Conservation (phyloP, 2,797 vertebrate species). For the Clamator glandarius region DNA sequence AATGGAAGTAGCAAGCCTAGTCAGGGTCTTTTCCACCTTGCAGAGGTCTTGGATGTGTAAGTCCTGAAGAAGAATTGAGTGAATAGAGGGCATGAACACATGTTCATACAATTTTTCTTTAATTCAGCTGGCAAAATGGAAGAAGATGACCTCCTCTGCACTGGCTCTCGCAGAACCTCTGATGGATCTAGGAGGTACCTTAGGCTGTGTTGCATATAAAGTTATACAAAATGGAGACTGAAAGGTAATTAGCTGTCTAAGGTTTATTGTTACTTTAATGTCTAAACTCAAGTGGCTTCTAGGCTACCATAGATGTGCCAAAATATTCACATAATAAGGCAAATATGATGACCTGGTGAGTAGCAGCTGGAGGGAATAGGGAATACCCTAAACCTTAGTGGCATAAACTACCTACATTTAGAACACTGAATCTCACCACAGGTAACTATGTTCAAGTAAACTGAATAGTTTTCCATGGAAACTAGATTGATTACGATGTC, state of each 20-base stretch:
- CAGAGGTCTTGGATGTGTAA: not conserved
- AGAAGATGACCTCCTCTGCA: not conserved
- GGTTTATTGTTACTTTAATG: not conserved
- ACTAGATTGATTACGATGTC: not conserved
- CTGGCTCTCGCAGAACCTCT: not conserved
- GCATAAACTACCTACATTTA: not conserved
- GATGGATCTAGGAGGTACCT: not conserved
- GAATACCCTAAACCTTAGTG: not conserved
- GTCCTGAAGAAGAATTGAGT: not conserved
- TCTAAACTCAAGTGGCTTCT: not conserved
- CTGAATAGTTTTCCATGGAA: not conserved
- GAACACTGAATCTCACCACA: not conserved
- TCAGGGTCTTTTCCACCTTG: not conserved
- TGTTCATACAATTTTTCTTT: not conserved
- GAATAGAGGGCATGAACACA: fast-evolving
- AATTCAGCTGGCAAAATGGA: not conserved
- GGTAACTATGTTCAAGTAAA: not conserved
- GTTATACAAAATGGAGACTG: not conserved
- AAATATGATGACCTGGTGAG: not conserved
- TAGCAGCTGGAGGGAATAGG: not conserved
- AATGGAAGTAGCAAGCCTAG: not conserved
- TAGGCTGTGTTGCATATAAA: not conserved
- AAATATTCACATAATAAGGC: not conserved
- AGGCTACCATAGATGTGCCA: not conserved
- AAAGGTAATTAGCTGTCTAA: not conserved